phyloP scores from a whole-genome alignment of 1,140 invertebrate genomes.

The Maniola jurtina region DNA sequence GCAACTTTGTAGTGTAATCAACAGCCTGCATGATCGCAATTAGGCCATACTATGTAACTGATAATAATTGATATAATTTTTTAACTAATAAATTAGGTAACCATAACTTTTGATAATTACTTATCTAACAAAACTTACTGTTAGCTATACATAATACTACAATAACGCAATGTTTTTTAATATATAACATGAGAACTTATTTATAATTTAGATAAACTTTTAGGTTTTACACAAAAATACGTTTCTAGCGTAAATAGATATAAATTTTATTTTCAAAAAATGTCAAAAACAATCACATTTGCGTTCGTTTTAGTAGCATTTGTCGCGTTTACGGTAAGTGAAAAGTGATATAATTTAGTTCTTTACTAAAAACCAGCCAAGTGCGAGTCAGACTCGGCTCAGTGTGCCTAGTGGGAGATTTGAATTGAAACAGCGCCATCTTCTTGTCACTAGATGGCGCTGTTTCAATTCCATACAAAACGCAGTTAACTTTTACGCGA shows the following conservation, averaged over 20 bases:
- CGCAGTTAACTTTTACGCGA: too few relatives aligned
- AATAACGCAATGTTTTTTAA: constrained; percentile 25
- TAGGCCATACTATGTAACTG: background rate
- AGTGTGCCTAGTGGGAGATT: too few relatives aligned
- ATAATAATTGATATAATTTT: background rate
- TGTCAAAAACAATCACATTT: constrained; percentile 33
- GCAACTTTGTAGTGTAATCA: too few relatives aligned
- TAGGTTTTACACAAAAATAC: constrained; percentile 17
- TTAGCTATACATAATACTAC: too few relatives aligned
- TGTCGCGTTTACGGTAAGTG: constrained; percentile 44
- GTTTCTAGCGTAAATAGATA: constrained; percentile 32
- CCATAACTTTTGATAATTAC: background rate
- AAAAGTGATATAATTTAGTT: background rate
- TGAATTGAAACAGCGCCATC: too few relatives aligned
- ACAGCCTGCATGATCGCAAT: too few relatives aligned
- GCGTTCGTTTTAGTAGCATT: constrained; percentile 37
- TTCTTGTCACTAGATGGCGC: too few relatives aligned
- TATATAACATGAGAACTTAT: constrained; percentile 30
- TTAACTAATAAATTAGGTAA: constrained; percentile 26
- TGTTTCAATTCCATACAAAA: too few relatives aligned
- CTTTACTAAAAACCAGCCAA: too few relatives aligned
- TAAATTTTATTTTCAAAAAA: constrained; percentile 25
- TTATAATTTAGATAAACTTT: constrained; percentile 18
- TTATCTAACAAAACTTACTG: background rate
- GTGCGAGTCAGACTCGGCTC: too few relatives aligned